A percentile compares a stretch with the other conserved stretches of the same genome.
Evolutionary conservation across 1,140 invertebrate genomes (phyloP).

Genomic region (Trialeurodes vaporariorum): DNA sequence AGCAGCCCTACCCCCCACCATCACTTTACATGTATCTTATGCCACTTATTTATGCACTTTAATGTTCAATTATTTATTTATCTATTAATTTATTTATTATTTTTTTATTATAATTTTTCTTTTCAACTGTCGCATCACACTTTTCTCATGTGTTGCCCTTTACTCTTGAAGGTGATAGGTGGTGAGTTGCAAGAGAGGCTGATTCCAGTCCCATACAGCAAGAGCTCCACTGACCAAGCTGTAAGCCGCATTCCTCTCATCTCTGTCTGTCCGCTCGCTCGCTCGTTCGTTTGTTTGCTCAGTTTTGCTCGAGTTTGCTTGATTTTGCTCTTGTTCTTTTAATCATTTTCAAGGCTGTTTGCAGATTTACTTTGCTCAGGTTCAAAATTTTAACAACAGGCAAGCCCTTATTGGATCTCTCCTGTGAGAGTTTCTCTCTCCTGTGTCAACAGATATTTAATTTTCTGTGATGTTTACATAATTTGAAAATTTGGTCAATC

Average conservation of each 20-base stretch:
- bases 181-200: conserved; percentile 98
- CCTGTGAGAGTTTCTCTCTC: no score
- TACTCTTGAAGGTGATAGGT: conserved; percentile 74
- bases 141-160: conserved; percentile 2
- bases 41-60: not conserved
- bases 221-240: conserved; percentile 98
- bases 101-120: conserved; percentile 1
- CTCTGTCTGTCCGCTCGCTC: conserved; percentile 14
- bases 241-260: conserved; percentile 64
- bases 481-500: no score
- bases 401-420: no score
- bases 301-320: conserved; percentile 17
- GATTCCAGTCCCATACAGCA: conserved; percentile 98
- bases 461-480: no score
- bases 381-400: no score
- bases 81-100: conserved; percentile 6
- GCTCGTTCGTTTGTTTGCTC: conserved; percentile 10
- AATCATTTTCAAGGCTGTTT: conserved; percentile 10
- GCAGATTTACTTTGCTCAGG: conserved; percentile 7
- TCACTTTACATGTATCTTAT: conserved; percentile 1
- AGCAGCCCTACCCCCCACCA: not conserved
- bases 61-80: conserved; percentile 1
- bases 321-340: conserved; percentile 18
- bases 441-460: no score
- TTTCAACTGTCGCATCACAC: conserved; percentile 6